Evolutionary conservation across 2,888 invertebrate species (phyloP).

Genomic region (Polylopha cassiicola): DNA sequence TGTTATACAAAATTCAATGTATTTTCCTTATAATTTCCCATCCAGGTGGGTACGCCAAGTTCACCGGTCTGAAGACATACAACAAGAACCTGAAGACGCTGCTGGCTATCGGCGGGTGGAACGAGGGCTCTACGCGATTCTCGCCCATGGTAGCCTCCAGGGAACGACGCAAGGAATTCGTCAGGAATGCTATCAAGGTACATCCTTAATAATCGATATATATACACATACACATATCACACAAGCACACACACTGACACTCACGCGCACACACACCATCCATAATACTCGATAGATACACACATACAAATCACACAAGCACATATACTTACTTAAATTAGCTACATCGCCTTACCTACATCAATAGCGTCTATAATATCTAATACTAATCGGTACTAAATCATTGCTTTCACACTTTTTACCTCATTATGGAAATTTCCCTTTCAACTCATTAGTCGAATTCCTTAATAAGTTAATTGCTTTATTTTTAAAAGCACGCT

Average conservation of each 20-base stretch:
- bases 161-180: conserved; percentile 86
- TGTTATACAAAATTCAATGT: too few relatives aligned
- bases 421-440: conserved; percentile 7
- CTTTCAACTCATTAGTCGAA: conserved; percentile 1
- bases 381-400: too few relatives aligned
- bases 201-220: not conserved
- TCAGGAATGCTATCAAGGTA: conserved; percentile 89
- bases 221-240: too few relatives aligned
- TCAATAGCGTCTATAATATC: too few relatives aligned
- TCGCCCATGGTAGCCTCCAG: conserved; percentile 91
- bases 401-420: too few relatives aligned
- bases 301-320: too few relatives aligned
- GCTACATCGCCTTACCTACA: too few relatives aligned
- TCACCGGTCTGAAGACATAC: conserved; percentile 94
- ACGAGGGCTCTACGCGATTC: conserved; percentile 91
- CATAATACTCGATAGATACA: too few relatives aligned
- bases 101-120: conserved; percentile 95
- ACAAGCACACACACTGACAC: too few relatives aligned
- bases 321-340: too few relatives aligned
- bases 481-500: conserved; percentile 11
- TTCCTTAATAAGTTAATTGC: conserved; percentile 2
- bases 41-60: conserved; percentile 94
- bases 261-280: too few relatives aligned
- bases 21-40: not conserved
- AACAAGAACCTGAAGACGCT: conserved; percentile 94